Conservation (phyloP, 2,113 vertebrate species). For the Corythornis madagascariensis region DNA sequence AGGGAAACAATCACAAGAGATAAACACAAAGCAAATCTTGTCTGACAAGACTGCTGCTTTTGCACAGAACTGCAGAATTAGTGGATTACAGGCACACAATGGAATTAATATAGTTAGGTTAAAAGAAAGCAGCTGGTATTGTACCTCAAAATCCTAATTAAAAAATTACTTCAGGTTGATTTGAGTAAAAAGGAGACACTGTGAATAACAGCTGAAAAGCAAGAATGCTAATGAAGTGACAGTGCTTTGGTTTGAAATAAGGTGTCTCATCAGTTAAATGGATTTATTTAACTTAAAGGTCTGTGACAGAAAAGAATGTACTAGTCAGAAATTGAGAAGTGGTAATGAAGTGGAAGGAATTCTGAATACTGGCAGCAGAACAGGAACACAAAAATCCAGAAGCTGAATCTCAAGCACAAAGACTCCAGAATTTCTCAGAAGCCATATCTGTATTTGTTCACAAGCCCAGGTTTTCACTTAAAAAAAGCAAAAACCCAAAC, state of each 20-base stretch:
- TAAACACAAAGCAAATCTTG: background rate
- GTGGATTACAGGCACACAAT: background rate
- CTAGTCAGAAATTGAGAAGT: background rate
- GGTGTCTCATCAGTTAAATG: background rate
- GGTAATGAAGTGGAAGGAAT: background rate
- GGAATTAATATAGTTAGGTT: background rate
- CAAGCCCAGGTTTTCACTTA: background rate
- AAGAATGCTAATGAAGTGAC: background rate
- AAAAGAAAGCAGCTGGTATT: background rate
- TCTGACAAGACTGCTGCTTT: background rate
- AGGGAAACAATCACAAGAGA: background rate
- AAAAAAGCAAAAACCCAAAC: background rate
- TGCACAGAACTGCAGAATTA: background rate
- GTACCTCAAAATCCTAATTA: background rate
- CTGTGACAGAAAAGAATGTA: background rate
- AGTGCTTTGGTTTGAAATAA: background rate
- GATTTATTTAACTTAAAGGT: background rate
- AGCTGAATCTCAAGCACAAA: background rate
- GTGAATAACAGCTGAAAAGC: background rate
- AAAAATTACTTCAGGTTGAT: background rate
- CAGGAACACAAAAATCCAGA: background rate
- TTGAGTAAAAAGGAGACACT: background rate
- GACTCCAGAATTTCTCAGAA: background rate
- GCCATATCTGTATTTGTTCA: background rate
- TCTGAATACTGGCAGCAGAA: background rate